A percentile compares a stretch with the other conserved stretches of the same genome.
Conservation (phyloP, 37 sponge, comb jelly and placozoan genomes). For the Ephydatia muelleri region DNA sequence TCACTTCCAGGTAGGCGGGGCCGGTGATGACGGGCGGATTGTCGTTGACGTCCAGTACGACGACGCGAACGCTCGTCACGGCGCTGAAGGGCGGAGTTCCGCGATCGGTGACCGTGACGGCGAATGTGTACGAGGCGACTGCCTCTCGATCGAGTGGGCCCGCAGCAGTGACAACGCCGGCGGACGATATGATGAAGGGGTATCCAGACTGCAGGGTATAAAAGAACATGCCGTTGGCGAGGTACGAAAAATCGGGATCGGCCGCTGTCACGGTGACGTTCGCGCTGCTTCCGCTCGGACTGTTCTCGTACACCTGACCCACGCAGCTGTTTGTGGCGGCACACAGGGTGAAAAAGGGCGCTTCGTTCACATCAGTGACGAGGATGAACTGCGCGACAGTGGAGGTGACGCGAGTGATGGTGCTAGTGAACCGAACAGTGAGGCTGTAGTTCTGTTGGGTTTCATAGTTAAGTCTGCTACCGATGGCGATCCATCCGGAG, state of each 20-base stretch:
- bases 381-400: conserved; percentile 19
- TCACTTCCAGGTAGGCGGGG: conserved; percentile 7
- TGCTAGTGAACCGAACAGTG: neutral
- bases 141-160: conserved; percentile 31
- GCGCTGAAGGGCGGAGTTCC: conserved; percentile 29
- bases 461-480: neutral
- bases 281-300: neutral
- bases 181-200: conserved; percentile 11
- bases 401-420: neutral
- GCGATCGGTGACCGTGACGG: conserved; percentile 45
- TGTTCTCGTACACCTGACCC: conserved; percentile 2
- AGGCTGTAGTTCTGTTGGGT: neutral
- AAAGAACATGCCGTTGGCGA: conserved; percentile 12
- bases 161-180: conserved; percentile 34
- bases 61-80: conserved; percentile 25
- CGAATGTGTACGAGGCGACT: conserved; percentile 9
- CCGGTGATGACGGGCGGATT: conserved; percentile 50
- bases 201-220: neutral
- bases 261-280: conserved; percentile 22
- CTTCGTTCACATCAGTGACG: conserved; percentile 45
- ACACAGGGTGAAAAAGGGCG: conserved; percentile 45
- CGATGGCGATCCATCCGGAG: conserved; percentile 2
- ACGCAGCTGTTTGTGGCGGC: conserved; percentile 8
- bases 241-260: conserved; percentile 32
- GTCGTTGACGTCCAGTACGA: conserved; percentile 67